Conservation (phyloP, 1,140 invertebrate genomes). For the Drosophila neocordata region DNA sequence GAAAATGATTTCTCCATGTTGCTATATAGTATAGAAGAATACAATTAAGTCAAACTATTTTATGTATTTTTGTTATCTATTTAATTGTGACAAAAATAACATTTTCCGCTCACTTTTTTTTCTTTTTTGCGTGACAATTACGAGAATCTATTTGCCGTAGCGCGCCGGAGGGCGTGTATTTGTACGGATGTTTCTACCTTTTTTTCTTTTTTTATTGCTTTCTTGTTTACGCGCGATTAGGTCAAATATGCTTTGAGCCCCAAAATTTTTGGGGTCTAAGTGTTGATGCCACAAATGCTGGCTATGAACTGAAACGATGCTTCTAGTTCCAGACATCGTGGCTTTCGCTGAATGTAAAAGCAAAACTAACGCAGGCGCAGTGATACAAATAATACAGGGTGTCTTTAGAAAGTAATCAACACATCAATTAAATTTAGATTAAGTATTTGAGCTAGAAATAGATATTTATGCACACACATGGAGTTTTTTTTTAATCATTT, state of each 20-base stretch:
- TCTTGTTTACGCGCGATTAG: constrained; percentile 51
- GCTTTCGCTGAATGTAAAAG: constrained; percentile 3
- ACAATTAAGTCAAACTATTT: neutral
- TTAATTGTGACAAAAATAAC: constrained; percentile 1
- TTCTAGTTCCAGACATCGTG: neutral
- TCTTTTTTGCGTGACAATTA: neutral
- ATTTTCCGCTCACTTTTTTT: constrained; percentile 3
- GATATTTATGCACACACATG: neutral
- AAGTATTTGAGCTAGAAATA: neutral
- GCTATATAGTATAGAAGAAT: neutral
- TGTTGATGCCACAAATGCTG: constrained; percentile 46
- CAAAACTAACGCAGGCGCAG: constrained; percentile 3
- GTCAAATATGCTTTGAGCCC: constrained; percentile 22
- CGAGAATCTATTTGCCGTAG: no score
- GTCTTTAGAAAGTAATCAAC: neutral
- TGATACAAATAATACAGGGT: neutral
- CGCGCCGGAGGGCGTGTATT: no score
- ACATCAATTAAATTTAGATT: neutral
- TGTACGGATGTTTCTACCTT: no score
- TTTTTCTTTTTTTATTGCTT: constrained; percentile 10
- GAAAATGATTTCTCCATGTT: constrained; percentile 66
- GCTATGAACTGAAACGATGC: constrained; percentile 10
- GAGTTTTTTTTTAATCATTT: neutral
- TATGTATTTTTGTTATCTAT: neutral
- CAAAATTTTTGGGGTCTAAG: neutral